Evolutionary conservation across 2,797 vertebrate genomes (phyloP).

Genomic region (Sternarchorhynchus goeldii): DNA sequence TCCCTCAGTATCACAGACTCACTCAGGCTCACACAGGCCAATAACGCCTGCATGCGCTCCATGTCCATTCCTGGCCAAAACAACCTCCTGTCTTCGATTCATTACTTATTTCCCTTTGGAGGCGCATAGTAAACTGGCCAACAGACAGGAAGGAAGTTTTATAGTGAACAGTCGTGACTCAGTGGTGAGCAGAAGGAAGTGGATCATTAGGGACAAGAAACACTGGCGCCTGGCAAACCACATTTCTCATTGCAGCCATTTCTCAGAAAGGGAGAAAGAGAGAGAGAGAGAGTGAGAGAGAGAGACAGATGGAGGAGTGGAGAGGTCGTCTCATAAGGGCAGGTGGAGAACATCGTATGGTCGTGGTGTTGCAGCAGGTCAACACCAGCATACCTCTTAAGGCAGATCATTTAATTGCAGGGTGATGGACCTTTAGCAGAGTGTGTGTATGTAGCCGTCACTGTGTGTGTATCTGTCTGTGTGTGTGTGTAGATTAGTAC

Average conservation of each 20-base stretch:
- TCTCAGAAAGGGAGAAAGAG: neutral
- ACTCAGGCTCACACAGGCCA: neutral
- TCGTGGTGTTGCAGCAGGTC: neutral
- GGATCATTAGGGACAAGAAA: constrained; percentile 23
- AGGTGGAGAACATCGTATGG: constrained; percentile 15
- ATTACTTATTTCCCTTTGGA: neutral
- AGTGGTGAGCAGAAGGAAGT: neutral
- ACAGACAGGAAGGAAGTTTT: neutral
- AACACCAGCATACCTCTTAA: constrained; percentile 30
- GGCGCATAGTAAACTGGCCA: neutral
- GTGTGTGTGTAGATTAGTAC: constrained; percentile 24
- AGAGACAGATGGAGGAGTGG: constrained; percentile 36
- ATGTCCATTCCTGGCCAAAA: neutral
- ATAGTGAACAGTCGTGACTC: constrained; percentile 14
- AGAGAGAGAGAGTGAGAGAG: constrained; percentile 1
- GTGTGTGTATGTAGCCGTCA: no score
- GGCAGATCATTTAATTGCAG: constrained; percentile 16
- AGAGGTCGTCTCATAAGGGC: constrained; percentile 18
- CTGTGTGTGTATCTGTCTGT: neutral
- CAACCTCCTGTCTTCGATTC: neutral
- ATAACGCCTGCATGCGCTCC: neutral
- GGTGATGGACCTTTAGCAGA: neutral
- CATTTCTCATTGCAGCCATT: neutral
- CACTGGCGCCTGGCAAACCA: constrained; percentile 13
- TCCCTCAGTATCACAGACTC: neutral